A percentile compares a stretch with the other conserved stretches of the same genome.
These are phyloP conservation scores for Hermatobates lingyangjiaoensis DNA, from an alignment of 1,140 invertebrate species.

Conservation along the genomic window DNA sequence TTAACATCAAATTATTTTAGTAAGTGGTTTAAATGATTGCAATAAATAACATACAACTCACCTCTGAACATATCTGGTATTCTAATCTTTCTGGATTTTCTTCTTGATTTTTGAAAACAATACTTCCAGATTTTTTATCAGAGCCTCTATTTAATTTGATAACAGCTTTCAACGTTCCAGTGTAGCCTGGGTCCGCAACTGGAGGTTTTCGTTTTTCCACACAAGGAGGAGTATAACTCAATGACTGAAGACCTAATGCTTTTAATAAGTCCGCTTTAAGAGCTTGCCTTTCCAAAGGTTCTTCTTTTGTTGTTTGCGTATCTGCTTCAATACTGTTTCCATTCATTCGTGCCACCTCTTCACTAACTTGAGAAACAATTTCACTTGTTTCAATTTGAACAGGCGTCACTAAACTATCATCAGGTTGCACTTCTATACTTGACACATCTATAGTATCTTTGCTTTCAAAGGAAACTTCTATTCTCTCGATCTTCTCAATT, in stretches of 20 bases:
- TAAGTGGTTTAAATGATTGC: no score
- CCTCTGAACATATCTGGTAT: constrained; percentile 10
- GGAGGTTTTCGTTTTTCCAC: neutral
- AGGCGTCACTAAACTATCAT: neutral
- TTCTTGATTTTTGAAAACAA: constrained; percentile 9
- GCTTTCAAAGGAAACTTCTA: neutral
- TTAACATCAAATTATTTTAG: no score
- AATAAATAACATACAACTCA: neutral
- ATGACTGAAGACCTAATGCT: constrained; percentile 10
- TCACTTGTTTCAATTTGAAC: neutral
- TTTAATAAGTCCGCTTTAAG: constrained; percentile 10
- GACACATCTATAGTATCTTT: neutral
- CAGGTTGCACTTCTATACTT: neutral
- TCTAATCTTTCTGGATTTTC: constrained; percentile 6
- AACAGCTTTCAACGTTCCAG: constrained; percentile 11
- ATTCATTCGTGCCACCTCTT: no score
- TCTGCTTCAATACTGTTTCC: no score
- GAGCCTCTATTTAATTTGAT: constrained; percentile 10
- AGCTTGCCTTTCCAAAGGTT: constrained; percentile 4
- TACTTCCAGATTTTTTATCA: constrained; percentile 8
- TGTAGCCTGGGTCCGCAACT: constrained; percentile 7
- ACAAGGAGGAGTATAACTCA: neutral
- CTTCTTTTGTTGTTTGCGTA: neutral
- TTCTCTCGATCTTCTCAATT: no score
- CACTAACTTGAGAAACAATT: neutral